Base-by-base conservation (phyloP, 2,797 vertebrate species). In the Rallus crepitans region DNA sequence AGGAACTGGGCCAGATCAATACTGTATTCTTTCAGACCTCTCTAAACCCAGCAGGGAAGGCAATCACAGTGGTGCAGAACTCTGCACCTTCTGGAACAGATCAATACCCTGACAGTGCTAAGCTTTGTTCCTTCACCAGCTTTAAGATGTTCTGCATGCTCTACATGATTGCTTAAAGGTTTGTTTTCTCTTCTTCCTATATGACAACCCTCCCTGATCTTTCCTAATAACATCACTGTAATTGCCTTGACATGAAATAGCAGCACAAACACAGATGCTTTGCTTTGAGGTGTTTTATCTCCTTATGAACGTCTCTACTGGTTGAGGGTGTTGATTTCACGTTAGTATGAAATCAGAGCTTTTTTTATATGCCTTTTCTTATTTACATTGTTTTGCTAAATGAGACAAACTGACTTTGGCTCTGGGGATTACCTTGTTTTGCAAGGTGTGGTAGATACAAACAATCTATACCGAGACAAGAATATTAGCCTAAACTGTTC, bases 151-250 rank as follows among this genome's bases (percentile, higher is more conserved):
- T 99, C 98, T 97, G 98, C 98, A 97, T 98, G 99, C 99, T 99
- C 98, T 99, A 99, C 99, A 99, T 99, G 99, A 99, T 99, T 99
- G 98, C 99, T 99, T 99, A 99, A 99, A 99, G 98, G 99, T 98
- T 98, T 98, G 97, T 99, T 98, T 98, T 98, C 98, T 98, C 97
- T 95, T 98, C 97, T 97, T 97, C 97, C 98, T 98, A 91, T 95
- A 97, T 94, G 97, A 98, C 98, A 98, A 97, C 95, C 92, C 72
- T 84, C 96, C 97, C 96, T 97, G 97, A 95, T 97, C 98, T 96
- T 94, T 97, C 96, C 97, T 98, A 98, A 98, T 97, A 95, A 97
- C 98, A 96, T 98, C 98, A 91, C 97, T 96, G 97, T 98, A 98
- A 98, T 98, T 98, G 98, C 97, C 95, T 97, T 97, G 97, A 98